Conservation (phyloP, 2,888 invertebrate genomes). For the Parochlus steinenii region DNA sequence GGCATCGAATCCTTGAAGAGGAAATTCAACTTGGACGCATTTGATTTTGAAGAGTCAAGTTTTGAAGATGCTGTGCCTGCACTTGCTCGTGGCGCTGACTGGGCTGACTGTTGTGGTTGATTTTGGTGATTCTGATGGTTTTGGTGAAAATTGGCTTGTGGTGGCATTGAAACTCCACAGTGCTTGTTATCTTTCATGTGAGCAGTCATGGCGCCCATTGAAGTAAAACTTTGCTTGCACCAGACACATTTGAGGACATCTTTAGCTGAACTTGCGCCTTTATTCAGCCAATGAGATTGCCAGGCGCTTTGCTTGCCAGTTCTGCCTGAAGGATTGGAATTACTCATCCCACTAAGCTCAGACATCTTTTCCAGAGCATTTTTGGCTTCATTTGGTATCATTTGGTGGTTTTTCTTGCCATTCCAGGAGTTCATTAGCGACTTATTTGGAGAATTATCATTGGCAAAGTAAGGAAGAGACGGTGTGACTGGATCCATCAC, state of each 20-base stretch:
- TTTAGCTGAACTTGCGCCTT: conserved; percentile 86
- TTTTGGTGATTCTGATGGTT: conserved; percentile 15
- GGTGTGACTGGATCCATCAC: conserved; percentile 52
- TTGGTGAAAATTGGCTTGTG: conserved; percentile 29
- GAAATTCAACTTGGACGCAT: conserved; percentile 60
- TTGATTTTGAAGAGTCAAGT: conserved; percentile 35
- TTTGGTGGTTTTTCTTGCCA: conserved; percentile 46
- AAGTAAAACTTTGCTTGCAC: conserved; percentile 94
- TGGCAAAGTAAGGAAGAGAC: conserved; percentile 65
- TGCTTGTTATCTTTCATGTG: conserved; percentile 99
- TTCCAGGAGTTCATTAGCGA: conserved; percentile 61
- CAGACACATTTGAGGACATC: conserved; percentile 95
- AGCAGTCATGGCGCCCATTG: conserved; percentile 81
- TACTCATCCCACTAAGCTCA: conserved; percentile 69
- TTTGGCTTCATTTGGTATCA: conserved; percentile 65
- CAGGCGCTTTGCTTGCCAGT: conserved; percentile 75
- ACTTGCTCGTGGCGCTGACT: conserved; percentile 14
- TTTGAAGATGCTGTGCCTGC: conserved; percentile 21
- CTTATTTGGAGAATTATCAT: conserved; percentile 53
- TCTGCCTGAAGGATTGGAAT: conserved; percentile 53
- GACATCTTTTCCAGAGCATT: conserved; percentile 86
- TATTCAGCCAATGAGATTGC: conserved; percentile 96
- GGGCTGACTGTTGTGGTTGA: neutral
- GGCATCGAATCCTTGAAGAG: conserved; percentile 90
- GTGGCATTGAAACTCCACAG: conserved; percentile 73